phyloP scores from a whole-genome alignment of 2,113 vertebrate species.

The Thamnaconus septentrionalis region DNA sequence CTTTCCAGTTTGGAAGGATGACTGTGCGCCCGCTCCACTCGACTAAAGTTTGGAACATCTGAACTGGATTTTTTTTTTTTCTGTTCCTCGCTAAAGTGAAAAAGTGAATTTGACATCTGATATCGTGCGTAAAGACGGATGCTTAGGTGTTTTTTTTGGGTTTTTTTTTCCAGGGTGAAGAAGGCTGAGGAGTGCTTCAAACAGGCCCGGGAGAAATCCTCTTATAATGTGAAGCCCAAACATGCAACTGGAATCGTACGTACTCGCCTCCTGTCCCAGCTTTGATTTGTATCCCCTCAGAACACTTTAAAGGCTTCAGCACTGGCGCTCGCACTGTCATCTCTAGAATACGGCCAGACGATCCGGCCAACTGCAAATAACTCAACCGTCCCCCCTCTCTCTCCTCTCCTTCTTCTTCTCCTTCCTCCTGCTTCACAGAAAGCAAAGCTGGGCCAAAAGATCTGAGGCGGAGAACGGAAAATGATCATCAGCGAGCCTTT shows the following conservation, averaged over 20 bases:
- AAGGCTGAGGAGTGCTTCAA: conserved; percentile 88
- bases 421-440: conserved; percentile 82
- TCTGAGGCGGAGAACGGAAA: conserved; percentile 73
- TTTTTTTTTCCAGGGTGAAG: conserved; percentile 81
- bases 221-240: conserved; percentile 90
- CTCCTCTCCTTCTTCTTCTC: neutral
- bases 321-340: conserved; percentile 15
- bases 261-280: conserved; percentile 14
- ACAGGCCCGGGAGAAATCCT: conserved; percentile 87
- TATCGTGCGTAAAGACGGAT: too few relatives aligned
- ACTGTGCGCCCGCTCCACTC: conserved; percentile 31
- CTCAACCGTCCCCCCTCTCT: neutral
- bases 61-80: neutral
- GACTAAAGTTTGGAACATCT: conserved; percentile 10
- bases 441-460: conserved; percentile 96
- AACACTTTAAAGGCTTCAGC: conserved; percentile 1
- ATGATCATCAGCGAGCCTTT: conserved; percentile 40
- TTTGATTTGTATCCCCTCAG: too few relatives aligned
- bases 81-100: neutral
- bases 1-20: neutral
- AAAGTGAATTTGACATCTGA: conserved; percentile 1
- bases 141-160: conserved; percentile 1
- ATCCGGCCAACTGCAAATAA: conserved; percentile 44
- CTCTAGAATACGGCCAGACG: conserved; percentile 10
- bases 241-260: conserved; percentile 92